Conservation (phyloP, 2,113 vertebrate genomes). For the Ochotona curzoniae region DNA sequence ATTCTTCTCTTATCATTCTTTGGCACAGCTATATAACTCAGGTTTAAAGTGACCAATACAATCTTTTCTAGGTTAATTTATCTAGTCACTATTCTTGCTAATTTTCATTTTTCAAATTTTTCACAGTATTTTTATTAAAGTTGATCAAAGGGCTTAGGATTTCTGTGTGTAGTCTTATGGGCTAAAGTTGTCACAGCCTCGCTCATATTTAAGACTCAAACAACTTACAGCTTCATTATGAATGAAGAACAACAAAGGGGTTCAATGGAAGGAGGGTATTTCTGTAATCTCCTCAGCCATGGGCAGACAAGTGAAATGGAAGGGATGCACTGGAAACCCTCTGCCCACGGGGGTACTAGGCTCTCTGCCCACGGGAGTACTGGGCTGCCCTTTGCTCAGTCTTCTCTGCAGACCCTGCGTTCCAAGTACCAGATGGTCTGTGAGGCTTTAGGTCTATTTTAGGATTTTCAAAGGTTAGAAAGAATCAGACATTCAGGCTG, state of each 20-base stretch:
- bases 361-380: not conserved
- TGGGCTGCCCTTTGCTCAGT: constrained; percentile 64
- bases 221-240: too few species aligned
- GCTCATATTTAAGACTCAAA: not conserved
- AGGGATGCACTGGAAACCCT: not conserved
- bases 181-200: not conserved
- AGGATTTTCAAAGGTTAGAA: constrained; percentile 77
- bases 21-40: too few species aligned
- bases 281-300: not conserved
- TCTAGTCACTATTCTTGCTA: not conserved
- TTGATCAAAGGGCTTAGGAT: not conserved
- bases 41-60: not conserved
- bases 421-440: constrained; percentile 73
- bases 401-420: constrained; percentile 41
- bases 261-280: not conserved
- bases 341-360: not conserved
- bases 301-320: not conserved
- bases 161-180: not conserved
- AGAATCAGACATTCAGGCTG: constrained; percentile 55
- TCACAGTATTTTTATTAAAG: not conserved
- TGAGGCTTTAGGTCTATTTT: constrained; percentile 63
- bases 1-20: not conserved
- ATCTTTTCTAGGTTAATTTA: not conserved
- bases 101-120: not conserved
- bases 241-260: not conserved